Conservation (phyloP, 2,797 vertebrate genomes). For the Argyrosomus regius region DNA sequence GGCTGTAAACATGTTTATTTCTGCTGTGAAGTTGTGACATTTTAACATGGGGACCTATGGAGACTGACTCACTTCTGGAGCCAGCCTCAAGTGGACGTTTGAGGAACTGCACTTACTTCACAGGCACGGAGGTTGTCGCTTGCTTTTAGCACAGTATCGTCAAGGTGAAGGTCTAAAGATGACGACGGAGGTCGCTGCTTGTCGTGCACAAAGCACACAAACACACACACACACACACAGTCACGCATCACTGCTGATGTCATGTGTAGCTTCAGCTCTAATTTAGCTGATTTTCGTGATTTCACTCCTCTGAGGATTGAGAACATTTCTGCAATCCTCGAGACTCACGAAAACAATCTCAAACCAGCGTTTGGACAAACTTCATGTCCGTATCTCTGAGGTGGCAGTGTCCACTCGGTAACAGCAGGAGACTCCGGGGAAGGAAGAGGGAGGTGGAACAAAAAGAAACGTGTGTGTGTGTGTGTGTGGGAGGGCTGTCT, state of each 20-base stretch:
- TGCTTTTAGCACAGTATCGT: no score
- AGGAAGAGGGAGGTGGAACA: constrained; percentile 47
- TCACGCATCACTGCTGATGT: neutral
- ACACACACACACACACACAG: neutral
- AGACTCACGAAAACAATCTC: neutral
- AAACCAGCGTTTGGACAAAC: constrained; percentile 29
- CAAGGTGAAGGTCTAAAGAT: no score
- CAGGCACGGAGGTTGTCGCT: no score
- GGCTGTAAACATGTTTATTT: no score
- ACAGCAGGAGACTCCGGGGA: constrained; percentile 58
- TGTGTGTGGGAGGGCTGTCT: constrained; percentile 53
- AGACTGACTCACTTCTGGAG: no score
- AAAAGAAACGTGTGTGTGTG: constrained; percentile 49
- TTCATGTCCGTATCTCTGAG: constrained; percentile 19
- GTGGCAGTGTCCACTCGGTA: constrained; percentile 36
- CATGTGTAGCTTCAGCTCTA: neutral
- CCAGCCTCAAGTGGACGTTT: no score
- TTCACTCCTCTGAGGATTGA: neutral
- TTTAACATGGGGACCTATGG: no score
- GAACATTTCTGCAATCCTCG: neutral
- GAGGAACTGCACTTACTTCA: no score
- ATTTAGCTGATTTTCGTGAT: neutral
- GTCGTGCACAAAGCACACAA: neutral
- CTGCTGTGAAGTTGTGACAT: no score
- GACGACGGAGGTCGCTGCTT: no score